A percentile compares a stretch with the other conserved stretches of the same genome.
Evolutionary conservation across 2,888 invertebrate species (phyloP).

Genomic region (Andrena praecox): DNA sequence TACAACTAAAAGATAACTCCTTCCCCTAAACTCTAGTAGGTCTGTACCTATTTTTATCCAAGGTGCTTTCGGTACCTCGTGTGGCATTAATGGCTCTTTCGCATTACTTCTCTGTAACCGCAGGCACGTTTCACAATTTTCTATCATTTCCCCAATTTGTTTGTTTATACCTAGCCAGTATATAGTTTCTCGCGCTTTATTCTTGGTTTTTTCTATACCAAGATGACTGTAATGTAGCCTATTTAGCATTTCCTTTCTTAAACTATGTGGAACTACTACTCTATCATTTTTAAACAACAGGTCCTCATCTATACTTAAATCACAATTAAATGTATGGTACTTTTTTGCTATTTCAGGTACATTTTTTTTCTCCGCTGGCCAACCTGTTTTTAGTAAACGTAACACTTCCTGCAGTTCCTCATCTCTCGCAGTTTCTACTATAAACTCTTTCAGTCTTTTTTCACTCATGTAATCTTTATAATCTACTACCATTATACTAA

Average conservation of each 20-base stretch:
- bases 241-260: not conserved
- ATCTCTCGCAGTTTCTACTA: not conserved
- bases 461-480: conserved; percentile 4
- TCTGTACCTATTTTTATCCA: not conserved
- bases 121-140: not conserved
- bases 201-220: not conserved
- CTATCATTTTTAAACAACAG: not conserved
- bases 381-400: not conserved
- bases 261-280: not conserved
- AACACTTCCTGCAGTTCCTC: not conserved
- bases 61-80: not conserved
- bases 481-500: not conserved
- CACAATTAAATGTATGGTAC: not conserved
- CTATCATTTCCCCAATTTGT: not conserved
- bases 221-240: not conserved
- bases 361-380: not conserved
- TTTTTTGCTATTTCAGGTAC: not conserved
- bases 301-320: not conserved
- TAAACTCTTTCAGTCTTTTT: not conserved
- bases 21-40: not conserved
- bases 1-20: not conserved
- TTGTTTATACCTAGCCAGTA: not conserved
- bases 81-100: not conserved
- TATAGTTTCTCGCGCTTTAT: not conserved
- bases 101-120: not conserved